These are phyloP conservation scores for Dasysyrphus albostriatus DNA, from an alignment of 2,888 invertebrate genomes.

Conservation along the genomic window DNA sequence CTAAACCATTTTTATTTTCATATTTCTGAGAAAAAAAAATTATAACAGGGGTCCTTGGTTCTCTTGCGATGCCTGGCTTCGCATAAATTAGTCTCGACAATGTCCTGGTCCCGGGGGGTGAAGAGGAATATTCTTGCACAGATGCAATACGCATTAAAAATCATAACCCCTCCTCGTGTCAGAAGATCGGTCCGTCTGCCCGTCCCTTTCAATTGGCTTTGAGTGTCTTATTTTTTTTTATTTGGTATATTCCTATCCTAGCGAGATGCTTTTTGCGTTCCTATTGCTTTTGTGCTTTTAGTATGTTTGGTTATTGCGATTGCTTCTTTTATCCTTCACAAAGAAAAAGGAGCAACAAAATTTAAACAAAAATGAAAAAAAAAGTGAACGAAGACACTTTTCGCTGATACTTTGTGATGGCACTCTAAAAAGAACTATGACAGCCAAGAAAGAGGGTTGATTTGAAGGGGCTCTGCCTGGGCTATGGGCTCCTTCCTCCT, in stretches of 20 bases:
- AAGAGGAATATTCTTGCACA: constrained; percentile 51
- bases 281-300: constrained; percentile 55
- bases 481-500: not conserved
- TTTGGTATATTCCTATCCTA: not conserved
- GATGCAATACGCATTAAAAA: constrained; percentile 72
- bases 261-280: constrained; percentile 30
- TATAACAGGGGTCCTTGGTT: constrained; percentile 20
- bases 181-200: constrained; percentile 8
- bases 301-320: constrained; percentile 65
- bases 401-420: constrained; percentile 56
- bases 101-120: constrained; percentile 7
- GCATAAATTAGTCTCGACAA: constrained; percentile 73
- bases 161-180: not conserved
- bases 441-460: constrained; percentile 49
- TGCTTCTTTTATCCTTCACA: constrained; percentile 28
- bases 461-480: constrained; percentile 21
- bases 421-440: constrained; percentile 49
- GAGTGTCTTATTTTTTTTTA: constrained; percentile 43
- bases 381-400: constrained; percentile 60
- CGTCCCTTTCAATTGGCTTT: constrained; percentile 69
- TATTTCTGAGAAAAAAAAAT: constrained; percentile 23
- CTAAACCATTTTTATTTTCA: constrained; percentile 54
- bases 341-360: constrained; percentile 2
- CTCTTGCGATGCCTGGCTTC: constrained; percentile 32
- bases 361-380: constrained; percentile 33